phyloP scores from a whole-genome alignment of 1,140 invertebrate genomes.

The Matsumurasca onukii region DNA sequence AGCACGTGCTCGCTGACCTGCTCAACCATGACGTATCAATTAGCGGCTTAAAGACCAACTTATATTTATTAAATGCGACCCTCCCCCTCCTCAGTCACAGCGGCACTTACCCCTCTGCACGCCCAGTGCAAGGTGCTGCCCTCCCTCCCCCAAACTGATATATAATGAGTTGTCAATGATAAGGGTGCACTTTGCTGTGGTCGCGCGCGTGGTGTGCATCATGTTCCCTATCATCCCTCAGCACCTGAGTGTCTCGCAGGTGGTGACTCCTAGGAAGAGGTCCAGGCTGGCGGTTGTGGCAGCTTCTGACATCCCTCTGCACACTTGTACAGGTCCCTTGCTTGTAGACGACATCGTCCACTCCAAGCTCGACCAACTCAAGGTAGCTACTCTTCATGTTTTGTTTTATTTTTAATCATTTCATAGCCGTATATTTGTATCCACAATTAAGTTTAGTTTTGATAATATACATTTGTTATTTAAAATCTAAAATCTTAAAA shows the following conservation, averaged over 20 bases:
- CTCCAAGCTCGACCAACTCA: neutral
- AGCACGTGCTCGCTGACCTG: conserved; percentile 17
- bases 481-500: no score
- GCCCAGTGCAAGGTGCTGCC: neutral
- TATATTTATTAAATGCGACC: conserved; percentile 22
- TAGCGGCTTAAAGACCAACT: conserved; percentile 25
- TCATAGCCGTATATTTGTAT: no score
- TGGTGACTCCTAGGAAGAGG: neutral
- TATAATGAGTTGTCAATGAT: conserved; percentile 41
- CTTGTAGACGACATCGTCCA: neutral
- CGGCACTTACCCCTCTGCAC: neutral
- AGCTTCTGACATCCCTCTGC: neutral
- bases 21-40: conserved; percentile 25
- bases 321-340: neutral
- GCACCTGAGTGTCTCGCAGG: neutral
- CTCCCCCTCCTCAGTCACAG: neutral
- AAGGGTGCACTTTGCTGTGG: conserved; percentile 24
- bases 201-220: neutral
- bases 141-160: conserved; percentile 38
- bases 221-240: conserved; percentile 18
- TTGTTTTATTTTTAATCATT: no score
- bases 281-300: neutral
- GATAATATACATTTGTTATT: no score
- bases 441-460: no score
- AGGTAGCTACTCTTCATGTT: no score